A percentile compares a stretch with the other conserved stretches of the same genome.
phyloP scores from a whole-genome alignment of 2,888 invertebrate genomes.

The Synanthedon formicaeformis region DNA sequence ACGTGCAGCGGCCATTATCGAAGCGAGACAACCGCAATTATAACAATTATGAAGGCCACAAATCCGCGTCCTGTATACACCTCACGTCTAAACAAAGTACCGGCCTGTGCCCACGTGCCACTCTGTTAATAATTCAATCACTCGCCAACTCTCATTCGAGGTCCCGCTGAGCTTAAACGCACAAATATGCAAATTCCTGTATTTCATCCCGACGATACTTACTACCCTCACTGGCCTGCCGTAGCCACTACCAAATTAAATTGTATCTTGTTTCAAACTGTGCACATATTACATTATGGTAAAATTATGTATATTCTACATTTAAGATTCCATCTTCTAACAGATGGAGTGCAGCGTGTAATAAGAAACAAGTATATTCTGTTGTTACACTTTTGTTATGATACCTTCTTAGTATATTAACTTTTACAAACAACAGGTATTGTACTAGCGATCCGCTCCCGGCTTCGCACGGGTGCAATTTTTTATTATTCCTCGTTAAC shows the following conservation, averaged over 20 bases:
- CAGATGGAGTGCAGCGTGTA: no score
- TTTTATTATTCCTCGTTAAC: no score
- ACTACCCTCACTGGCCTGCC: conserved; percentile 19
- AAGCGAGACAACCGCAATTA: conserved; percentile 37
- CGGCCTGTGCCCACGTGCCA: conserved; percentile 31
- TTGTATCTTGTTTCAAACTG: conserved; percentile 12
- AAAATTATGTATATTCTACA: no score
- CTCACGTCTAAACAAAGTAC: conserved; percentile 42
- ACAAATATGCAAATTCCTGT: conserved; percentile 51
- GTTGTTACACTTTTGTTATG: no score
- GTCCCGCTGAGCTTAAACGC: conserved; percentile 33
- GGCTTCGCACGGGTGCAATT: no score
- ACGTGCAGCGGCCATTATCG: conserved; percentile 25
- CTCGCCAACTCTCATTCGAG: conserved; percentile 14
- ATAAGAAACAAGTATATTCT: no score
- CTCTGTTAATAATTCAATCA: conserved; percentile 63
- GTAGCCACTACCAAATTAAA: conserved; percentile 46
- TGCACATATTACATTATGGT: neutral
- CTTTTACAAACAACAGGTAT: no score
- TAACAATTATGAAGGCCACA: conserved; percentile 37
- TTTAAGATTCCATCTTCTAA: no score
- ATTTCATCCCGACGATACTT: conserved; percentile 21
- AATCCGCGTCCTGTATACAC: conserved; percentile 29
- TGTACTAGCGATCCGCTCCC: no score
- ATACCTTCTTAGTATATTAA: no score